Conservation (phyloP, 2,113 vertebrate genomes). For the Ceyx margarethae region DNA sequence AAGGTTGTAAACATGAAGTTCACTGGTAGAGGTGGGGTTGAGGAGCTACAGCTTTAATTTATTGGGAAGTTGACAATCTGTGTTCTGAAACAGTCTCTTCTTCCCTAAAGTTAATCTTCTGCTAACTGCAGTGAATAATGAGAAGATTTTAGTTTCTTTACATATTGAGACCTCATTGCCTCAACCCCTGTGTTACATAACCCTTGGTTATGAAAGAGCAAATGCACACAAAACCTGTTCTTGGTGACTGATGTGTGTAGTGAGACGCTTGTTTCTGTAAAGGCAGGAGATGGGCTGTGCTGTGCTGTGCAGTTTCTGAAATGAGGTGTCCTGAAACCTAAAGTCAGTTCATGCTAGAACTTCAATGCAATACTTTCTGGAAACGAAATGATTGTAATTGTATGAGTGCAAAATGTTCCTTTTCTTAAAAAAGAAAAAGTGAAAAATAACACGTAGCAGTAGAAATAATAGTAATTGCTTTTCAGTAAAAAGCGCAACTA, state of each 20-base stretch:
- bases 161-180: neutral
- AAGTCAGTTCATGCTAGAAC: neutral
- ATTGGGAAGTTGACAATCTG: neutral
- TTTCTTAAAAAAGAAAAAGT: neutral
- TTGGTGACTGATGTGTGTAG: neutral
- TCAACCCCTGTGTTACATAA: accelerated
- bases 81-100: neutral
- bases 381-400: neutral
- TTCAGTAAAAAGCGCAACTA: neutral
- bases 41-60: neutral
- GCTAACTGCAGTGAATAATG: neutral
- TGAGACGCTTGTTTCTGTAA: neutral
- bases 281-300: neutral
- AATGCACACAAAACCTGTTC: neutral
- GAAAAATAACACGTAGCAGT: accelerated
- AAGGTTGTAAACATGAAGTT: neutral
- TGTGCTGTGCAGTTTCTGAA: neutral
- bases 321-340: neutral
- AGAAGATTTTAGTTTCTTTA: neutral
- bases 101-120: neutral
- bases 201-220: neutral
- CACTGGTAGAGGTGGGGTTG: neutral
- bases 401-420: neutral
- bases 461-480: neutral
- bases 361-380: neutral